Base-by-base conservation (phyloP, 2,113 vertebrate species). In the Pluvialis apricaria region DNA sequence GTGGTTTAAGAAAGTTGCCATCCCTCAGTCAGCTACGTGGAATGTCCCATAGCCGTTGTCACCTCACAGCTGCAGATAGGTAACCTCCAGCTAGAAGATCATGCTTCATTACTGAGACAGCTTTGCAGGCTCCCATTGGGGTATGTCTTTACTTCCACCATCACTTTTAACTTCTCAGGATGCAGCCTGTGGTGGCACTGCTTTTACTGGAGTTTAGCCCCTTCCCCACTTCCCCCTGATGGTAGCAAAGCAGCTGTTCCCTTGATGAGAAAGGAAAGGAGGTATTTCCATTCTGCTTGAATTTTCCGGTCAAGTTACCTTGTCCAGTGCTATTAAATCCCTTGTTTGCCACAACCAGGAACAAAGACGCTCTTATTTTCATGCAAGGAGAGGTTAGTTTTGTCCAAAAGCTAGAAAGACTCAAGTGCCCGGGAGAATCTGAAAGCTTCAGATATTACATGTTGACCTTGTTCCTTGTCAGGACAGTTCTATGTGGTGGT, bases 1-100 rank as follows among this genome's bases (percentile, higher is more conserved):
- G 44, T 54, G 13, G 15, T 83, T 86, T 83, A 64, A 55, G 87
- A 44, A 69, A 72, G 64, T 12, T 3, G 1, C 64, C 0, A 0
- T 69, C 38, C 38, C 62, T 93, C 25, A 10, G 31, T 44, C 47
- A 42, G 83, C 70, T 80, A 16, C 0, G 1, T 1, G 1, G 34
- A 17, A 21, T 21, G 61, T 82, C 42, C 55, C 8, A 3, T 7
- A 14, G 62, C n/a, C 1, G 1, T 64, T 64, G n/a, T 36, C 58
- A 77, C 44, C 25, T 70, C 0, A 0, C 44, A 81, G 54, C 60
- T 92, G 60, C 66, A 44, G 69, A 28, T 1, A 9, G 60, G 29
- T 52, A 34, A 45, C 18, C 28, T 91, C 29, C 52, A 68, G 24
- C 28, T 71, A 26, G 40, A 57, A 76, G 61, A 8, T 13, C 7